phyloP scores from a whole-genome alignment of 92 coral and sea anemone species.

The Zoanthus sansibaricus region DNA sequence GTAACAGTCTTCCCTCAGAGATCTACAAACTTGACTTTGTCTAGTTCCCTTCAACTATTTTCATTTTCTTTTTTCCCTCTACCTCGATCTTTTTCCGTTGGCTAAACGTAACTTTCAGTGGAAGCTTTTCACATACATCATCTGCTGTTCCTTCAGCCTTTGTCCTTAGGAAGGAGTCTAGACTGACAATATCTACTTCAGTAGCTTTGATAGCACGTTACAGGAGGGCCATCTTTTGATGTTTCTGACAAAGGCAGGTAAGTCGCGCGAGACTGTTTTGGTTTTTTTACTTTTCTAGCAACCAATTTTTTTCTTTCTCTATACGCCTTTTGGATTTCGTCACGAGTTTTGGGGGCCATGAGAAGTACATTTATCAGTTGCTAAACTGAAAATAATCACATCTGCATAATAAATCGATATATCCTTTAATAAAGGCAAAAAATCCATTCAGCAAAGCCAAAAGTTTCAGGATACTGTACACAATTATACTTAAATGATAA shows the following conservation, averaged over 20 bases:
- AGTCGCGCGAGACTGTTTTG: background rate
- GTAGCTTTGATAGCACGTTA: too few relatives aligned
- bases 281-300: background rate
- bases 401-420: background rate
- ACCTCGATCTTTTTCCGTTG: constrained; percentile 61
- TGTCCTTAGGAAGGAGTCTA: too few relatives aligned
- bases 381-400: constrained; percentile 3
- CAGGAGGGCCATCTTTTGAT: too few relatives aligned
- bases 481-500: background rate
- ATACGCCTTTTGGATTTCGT: constrained; percentile 19
- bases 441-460: background rate
- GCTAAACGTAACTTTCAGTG: constrained; percentile 23
- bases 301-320: background rate
- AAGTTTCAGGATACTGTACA: background rate
- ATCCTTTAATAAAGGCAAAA: background rate
- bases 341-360: constrained; percentile 21
- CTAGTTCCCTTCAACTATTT: background rate
- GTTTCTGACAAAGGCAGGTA: too few relatives aligned
- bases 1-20: background rate
- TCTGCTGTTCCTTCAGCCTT: too few relatives aligned
- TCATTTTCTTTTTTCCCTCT: constrained; percentile 55
- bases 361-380: background rate
- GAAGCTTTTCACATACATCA: too few relatives aligned
- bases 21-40: background rate
- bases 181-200: too few relatives aligned